phyloP scores from a whole-genome alignment of 2,113 vertebrate genomes.

The Plecturocebus donacophilus region DNA sequence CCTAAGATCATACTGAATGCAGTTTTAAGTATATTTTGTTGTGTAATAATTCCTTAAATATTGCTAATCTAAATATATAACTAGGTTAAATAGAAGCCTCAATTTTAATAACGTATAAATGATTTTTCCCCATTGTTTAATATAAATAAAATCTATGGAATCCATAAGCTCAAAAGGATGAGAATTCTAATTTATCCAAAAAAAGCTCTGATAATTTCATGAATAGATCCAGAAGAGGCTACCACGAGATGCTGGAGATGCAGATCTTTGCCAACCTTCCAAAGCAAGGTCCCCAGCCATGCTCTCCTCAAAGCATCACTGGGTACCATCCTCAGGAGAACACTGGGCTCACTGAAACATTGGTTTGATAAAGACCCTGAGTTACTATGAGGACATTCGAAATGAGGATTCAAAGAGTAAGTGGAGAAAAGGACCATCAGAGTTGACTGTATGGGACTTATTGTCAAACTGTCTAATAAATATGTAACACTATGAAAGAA shows the following conservation, averaged over 20 bases:
- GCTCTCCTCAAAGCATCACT: background rate
- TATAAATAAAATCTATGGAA: background rate
- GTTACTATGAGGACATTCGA: background rate
- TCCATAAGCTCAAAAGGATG: background rate
- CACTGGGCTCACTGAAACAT: background rate
- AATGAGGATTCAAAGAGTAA: background rate
- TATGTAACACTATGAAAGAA: background rate
- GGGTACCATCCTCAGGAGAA: background rate
- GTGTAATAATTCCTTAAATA: background rate
- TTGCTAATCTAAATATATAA: background rate
- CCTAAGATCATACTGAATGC: background rate
- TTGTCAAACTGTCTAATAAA: background rate
- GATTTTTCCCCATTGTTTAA: background rate
- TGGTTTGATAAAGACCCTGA: background rate
- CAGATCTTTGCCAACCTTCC: background rate
- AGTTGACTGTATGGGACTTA: background rate
- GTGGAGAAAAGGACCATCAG: background rate
- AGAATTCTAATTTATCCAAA: slow-evolving; percentile 31
- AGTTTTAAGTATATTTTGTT: background rate
- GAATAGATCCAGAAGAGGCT: background rate
- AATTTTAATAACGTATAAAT: background rate
- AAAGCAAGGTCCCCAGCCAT: background rate
- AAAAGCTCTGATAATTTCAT: background rate
- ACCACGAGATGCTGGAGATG: background rate
- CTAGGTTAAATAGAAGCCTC: background rate